Evolutionary conservation across 1,140 invertebrate genomes (phyloP).

Genomic region (Bombus difficillimus): DNA sequence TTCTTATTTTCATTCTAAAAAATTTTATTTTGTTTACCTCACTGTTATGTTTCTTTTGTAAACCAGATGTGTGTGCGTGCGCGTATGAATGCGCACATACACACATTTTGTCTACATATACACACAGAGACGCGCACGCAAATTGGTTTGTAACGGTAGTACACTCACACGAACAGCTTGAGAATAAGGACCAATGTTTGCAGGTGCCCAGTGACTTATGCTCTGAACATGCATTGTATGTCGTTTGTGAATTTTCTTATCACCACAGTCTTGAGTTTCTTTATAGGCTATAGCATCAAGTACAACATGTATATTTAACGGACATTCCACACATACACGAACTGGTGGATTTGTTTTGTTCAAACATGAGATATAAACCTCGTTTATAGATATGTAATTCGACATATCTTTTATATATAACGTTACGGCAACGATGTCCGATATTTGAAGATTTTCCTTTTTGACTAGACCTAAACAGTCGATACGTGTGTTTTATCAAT

Average conservation of each 20-base stretch:
- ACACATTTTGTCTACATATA: conserved; percentile 42
- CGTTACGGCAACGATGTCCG: conserved; percentile 90
- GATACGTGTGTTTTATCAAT: conserved; percentile 18
- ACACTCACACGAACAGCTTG: conserved; percentile 90
- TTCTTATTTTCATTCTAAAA: conserved; percentile 51
- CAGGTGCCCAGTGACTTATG: conserved; percentile 97
- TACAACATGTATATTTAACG: conserved; percentile 89
- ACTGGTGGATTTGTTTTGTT: conserved; percentile 93
- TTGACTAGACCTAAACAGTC: conserved; percentile 82
- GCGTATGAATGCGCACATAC: conserved; percentile 41
- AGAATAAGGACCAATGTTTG: conserved; percentile 97
- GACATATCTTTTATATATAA: conserved; percentile 93
- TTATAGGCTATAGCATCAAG: conserved; percentile 90
- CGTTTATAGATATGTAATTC: conserved; percentile 90
- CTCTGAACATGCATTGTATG: conserved; percentile 96
- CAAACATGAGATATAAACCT: conserved; percentile 89
- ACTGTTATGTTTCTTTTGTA: conserved; percentile 47
- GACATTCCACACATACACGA: conserved; percentile 93
- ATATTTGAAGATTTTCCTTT: conserved; percentile 84
- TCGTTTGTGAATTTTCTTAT: conserved; percentile 80
- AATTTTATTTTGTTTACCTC: conserved; percentile 51
- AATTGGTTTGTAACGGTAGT: conserved; percentile 54
- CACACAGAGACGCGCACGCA: conserved; percentile 45
- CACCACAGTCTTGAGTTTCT: conserved; percentile 75
- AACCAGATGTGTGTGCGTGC: conserved; percentile 53